Base-by-base conservation (phyloP, 1,140 invertebrate genomes). In the Drosophila equinoxialis region DNA sequence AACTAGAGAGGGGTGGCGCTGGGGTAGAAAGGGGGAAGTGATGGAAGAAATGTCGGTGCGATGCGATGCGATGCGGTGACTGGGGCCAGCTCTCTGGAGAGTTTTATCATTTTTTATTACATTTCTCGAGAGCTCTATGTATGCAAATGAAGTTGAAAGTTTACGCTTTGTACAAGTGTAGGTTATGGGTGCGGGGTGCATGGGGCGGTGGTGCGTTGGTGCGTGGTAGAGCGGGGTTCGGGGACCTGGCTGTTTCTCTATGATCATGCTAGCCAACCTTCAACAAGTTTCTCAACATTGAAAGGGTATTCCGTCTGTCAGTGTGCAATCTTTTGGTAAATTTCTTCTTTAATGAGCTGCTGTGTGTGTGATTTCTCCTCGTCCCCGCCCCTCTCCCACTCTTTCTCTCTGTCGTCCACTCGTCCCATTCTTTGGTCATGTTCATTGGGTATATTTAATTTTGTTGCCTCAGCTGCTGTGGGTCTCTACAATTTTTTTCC, bases 71-170 rank as follows among this genome's bases (percentile, higher is more conserved):
- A 7, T 48, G 45, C 23, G 48, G 57, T 60, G 55, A 35, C 45
- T 11, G 58, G 60, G 48, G 61, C 17, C 62, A 61, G n/a, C 66
- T 85, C 82, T 81, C 81, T 60, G 14, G 84, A 89, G 84, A 80
- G 82, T 89, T 89, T 89, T 89, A 89, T 89, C 84, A 89, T 89
- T 89, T 89, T 87, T 89, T 89, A 89, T 89, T 89, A 84, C 84
- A 75, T 75, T 89, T 87, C 84, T 89, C 79, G 84, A 89, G 84
- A 84, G 84, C 84, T 85, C 84, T 89, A 89, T 89, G 84, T 89
- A 89, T 89, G 84, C 84, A 89, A 89, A 89, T 89, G 84, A 89
- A 89, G 85, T 81, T 74, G 84, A 89, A 89, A 89, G 84, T 89
- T 89, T 89, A 51, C 77, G 68, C 84, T 89, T 89, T 89, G 84